Percentiles rank a stretch among this genome's conserved stretches.
Conservation (phyloP, 2,113 vertebrate species). For the Pteronura brasiliensis region DNA sequence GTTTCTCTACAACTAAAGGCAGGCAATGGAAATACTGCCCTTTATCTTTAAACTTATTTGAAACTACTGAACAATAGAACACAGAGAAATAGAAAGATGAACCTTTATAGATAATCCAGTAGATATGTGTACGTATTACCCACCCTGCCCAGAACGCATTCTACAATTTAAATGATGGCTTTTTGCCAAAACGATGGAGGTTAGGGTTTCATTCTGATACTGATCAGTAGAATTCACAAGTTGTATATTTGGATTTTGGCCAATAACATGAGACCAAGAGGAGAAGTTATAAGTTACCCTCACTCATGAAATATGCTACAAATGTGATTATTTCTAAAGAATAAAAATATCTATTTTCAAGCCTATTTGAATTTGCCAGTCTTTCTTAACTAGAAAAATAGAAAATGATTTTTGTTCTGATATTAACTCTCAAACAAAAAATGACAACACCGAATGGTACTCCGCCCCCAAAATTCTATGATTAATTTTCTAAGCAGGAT, state of each 20-base stretch:
- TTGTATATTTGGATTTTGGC: neutral
- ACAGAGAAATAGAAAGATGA: neutral
- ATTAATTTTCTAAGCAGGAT: conserved; percentile 14
- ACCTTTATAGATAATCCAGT: neutral
- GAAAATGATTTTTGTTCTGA: neutral
- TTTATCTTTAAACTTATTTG: neutral
- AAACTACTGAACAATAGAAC: neutral
- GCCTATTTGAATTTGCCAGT: neutral
- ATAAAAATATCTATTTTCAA: neutral
- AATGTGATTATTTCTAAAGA: neutral
- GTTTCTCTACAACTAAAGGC: neutral
- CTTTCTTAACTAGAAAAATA: neutral
- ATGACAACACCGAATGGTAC: neutral
- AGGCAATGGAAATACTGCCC: neutral
- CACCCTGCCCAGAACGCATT: neutral
- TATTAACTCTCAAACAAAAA: conserved; percentile 31
- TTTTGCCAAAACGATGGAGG: neutral
- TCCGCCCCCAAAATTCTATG: neutral
- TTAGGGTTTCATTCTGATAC: neutral
- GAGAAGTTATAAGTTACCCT: neutral
- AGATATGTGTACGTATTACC: neutral
- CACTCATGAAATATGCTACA: neutral
- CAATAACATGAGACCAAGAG: neutral
- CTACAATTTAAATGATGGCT: neutral
- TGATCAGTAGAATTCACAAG: neutral